Base-by-base conservation (phyloP, 64 coral and sea anemone species). In the Stylophora pistillata region DNA sequence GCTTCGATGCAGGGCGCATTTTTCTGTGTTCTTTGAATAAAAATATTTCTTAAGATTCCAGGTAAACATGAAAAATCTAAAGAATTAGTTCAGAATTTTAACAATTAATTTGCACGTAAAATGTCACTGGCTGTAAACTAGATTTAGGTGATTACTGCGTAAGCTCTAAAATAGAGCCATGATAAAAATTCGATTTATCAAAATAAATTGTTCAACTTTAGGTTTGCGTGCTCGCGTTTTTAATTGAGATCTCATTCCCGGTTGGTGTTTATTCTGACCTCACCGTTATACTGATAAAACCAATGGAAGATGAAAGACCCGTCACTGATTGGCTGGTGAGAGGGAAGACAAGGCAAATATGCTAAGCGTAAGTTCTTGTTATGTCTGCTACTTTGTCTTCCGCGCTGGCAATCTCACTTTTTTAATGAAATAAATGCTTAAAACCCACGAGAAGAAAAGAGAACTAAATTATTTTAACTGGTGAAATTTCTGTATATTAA, bases 311-410 rank as follows among this genome's bases (percentile, higher is more conserved):
- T 60, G 56, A 56, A 27, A 79, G 54, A n/a, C 25, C 55, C 2
- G 15, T 9, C 56, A 17, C 77, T 79, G 56, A 79, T 79, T 32
- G 77, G 77, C 55, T 60, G 59, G 15, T 79, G 55, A 79, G 18
- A 32, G 56, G 9, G 59, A 31, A 30, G 77, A 60, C 55, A 29
- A 30, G 5, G 27, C 15, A 33, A n/a, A 23, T 20, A 16, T 30
- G 29, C 77, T 27, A 60, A 79, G 56, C 59, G 56, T 56, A 79
- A 79, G 77, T 61, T 56, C 75, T 15, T 78, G 21, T 56, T 56
- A 23, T 78, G 23, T 57, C 33, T 74, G 32, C 14, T 14, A 1
- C 15, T 14, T 34, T 0, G 64, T 25, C 11, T 28, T 68, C 26
- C 64, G 64, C n/a, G 64, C 20, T 23, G 3, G 37, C 3, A 47